Percentiles rank a stretch among this genome's conserved stretches.
Evolutionary conservation across 2,113 vertebrate genomes (phyloP).

Genomic region (Elephantulus edwardii): DNA sequence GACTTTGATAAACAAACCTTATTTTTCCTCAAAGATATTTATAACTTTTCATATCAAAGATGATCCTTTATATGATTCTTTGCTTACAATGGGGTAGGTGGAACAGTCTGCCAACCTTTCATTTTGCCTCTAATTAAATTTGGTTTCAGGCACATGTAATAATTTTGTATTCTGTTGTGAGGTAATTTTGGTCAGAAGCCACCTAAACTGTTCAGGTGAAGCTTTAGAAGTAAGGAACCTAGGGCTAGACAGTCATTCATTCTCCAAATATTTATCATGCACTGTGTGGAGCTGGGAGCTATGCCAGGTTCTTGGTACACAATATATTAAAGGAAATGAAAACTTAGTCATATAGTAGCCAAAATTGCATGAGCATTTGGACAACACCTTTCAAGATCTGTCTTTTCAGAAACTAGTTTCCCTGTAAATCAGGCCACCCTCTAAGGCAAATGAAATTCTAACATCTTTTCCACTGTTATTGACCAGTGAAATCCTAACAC

Average conservation of each 20-base stretch:
- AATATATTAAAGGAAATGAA: background rate
- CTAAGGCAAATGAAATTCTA: no score
- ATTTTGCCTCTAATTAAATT: background rate
- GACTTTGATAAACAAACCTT: background rate
- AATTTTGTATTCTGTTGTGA: background rate
- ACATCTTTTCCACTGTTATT: no score
- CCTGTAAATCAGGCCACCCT: background rate
- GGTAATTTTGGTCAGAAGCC: background rate
- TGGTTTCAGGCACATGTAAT: background rate
- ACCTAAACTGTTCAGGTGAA: background rate
- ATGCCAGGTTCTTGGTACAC: background rate
- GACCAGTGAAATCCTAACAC: background rate
- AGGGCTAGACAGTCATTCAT: background rate
- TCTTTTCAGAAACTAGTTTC: background rate
- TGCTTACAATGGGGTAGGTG: background rate
- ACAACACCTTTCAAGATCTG: background rate
- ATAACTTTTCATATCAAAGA: background rate
- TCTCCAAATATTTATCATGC: background rate
- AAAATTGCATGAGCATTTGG: background rate
- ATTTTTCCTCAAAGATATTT: slow-evolving; percentile 15
- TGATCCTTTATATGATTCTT: background rate
- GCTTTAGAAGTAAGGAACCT: background rate
- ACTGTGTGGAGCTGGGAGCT: background rate
- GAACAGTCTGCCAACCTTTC: background rate
- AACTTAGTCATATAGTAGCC: background rate